Conservation (phyloP, 2,113 vertebrate species). For the Panurus biarmicus region DNA sequence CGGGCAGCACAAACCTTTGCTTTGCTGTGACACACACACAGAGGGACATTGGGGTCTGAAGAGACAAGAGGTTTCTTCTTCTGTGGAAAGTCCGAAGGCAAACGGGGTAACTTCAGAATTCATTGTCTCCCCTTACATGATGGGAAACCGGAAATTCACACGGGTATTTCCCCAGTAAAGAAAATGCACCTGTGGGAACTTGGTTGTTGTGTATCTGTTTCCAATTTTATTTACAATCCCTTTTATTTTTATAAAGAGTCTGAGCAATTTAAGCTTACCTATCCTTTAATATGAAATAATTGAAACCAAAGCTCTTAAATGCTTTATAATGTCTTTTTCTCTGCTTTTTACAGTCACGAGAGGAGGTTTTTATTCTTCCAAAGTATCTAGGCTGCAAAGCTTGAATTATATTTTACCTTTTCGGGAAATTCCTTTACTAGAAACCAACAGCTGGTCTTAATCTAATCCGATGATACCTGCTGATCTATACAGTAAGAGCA, state of each 20-base stretch:
- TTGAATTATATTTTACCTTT: slow-evolving; percentile 61
- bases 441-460: slow-evolving; percentile 68
- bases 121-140: slow-evolving; percentile 65
- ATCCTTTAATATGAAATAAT: slow-evolving; percentile 52
- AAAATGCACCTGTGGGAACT: slow-evolving; percentile 68
- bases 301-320: slow-evolving; percentile 54
- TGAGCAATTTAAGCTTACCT: slow-evolving; percentile 39
- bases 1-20: slow-evolving; percentile 67
- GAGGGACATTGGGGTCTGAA: slow-evolving; percentile 42
- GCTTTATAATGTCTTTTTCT: slow-evolving; percentile 28
- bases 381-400: slow-evolving; percentile 59
- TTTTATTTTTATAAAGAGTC: slow-evolving; percentile 50
- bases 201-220: slow-evolving; percentile 55
- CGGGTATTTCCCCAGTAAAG: slow-evolving; percentile 66
- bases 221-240: slow-evolving; percentile 58
- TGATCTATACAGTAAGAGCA: slow-evolving; percentile 62
- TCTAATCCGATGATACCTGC: slow-evolving; percentile 66
- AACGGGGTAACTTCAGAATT: slow-evolving; percentile 69
- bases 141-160: slow-evolving; percentile 75
- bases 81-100: slow-evolving; percentile 56
- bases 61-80: slow-evolving; percentile 73
- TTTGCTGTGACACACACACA: slow-evolving; percentile 55
- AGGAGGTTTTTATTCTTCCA: slow-evolving; percentile 54
- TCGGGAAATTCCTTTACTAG: slow-evolving; percentile 68
- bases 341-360: slow-evolving; percentile 16